These are phyloP conservation scores for Chymomyza procnemis DNA, from an alignment of 2,888 invertebrate genomes.

Conservation along the genomic window DNA sequence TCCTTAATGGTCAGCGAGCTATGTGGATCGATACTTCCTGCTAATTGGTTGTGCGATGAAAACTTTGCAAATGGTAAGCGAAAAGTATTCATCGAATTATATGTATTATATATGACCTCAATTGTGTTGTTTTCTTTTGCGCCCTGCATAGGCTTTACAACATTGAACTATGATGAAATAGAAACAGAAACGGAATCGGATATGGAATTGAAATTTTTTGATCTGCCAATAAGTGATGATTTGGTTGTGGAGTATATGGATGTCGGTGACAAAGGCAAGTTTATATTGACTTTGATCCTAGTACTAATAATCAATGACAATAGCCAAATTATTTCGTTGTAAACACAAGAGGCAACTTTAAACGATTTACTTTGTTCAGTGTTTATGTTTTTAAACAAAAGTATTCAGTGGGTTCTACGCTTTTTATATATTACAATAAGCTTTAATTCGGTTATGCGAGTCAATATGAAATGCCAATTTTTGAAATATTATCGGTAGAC, in stretches of 20 bases:
- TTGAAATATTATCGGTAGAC: no score
- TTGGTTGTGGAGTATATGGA: slow-evolving; percentile 71
- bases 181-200: background rate
- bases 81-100: background rate
- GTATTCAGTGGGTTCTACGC: no score
- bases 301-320: no score
- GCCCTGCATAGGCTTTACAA: slow-evolving; percentile 62
- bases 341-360: no score
- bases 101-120: no score
- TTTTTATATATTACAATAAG: no score
- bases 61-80: slow-evolving; percentile 75
- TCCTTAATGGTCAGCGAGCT: slow-evolving; percentile 64
- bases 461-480: no score
- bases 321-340: no score
- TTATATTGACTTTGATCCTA: background rate
- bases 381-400: no score
- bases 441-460: no score
- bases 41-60: slow-evolving; percentile 66
- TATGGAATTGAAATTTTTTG: slow-evolving; percentile 29
- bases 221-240: slow-evolving; percentile 66
- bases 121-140: background rate
- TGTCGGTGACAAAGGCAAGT: slow-evolving; percentile 73
- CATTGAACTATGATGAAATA: slow-evolving; percentile 41
- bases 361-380: no score
- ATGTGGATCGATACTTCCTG: slow-evolving; percentile 65